These are phyloP conservation scores for Cyprinodon tularosa DNA, from an alignment of 2,113 vertebrate species.

Conservation along the genomic window DNA sequence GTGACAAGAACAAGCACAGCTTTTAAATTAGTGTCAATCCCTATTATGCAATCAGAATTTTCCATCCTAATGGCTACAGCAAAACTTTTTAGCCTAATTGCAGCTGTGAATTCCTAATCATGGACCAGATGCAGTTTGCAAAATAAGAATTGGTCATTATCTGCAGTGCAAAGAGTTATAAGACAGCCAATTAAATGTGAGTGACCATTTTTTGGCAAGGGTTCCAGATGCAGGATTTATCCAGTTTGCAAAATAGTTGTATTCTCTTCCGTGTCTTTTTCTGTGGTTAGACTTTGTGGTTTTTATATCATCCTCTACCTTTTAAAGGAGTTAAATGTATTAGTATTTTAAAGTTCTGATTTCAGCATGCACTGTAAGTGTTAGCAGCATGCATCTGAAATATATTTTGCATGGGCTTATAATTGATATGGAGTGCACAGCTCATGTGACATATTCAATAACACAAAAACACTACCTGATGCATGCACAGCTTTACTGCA, in stretches of 20 bases:
- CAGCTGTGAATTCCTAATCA: conserved; percentile 53
- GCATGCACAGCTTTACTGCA: neutral
- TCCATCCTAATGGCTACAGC: conserved; percentile 21
- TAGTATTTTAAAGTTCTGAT: neutral
- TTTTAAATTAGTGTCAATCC: conserved; percentile 24
- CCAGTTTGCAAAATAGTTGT: conserved; percentile 26
- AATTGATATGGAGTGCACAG: neutral
- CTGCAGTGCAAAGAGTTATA: conserved; percentile 55
- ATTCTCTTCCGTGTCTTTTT: conserved; percentile 36
- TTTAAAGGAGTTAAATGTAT: neutral
- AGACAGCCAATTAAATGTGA: conserved; percentile 65
- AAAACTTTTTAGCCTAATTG: conserved; percentile 50
- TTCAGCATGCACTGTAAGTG: neutral
- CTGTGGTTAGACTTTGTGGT: conserved; percentile 1
- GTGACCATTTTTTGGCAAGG: conserved; percentile 47
- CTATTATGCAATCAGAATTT: conserved; percentile 43
- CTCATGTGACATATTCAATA: neutral
- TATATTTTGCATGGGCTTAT: neutral
- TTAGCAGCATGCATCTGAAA: neutral
- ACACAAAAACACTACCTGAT: neutral
- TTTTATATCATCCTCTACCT: neutral
- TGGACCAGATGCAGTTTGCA: conserved; percentile 46
- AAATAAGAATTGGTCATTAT: conserved; percentile 60
- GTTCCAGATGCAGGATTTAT: conserved; percentile 32
- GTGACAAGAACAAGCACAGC: conserved; percentile 13